These are phyloP conservation scores for Argopecten irradians DNA, from an alignment of 1,140 invertebrate genomes.

Conservation along the genomic window DNA sequence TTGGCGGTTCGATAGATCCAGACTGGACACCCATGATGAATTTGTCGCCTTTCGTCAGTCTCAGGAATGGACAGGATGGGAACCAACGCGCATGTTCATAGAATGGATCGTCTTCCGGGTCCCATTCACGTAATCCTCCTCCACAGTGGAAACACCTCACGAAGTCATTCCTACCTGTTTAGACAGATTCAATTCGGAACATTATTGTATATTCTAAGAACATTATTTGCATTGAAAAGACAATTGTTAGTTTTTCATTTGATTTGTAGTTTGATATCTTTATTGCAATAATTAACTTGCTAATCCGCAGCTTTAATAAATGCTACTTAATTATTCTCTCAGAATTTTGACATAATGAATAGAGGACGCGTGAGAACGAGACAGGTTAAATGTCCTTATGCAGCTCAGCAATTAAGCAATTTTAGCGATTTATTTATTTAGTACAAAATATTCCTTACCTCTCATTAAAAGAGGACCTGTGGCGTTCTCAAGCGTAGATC, in stretches of 20 bases:
- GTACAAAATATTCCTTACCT: constrained; percentile 79
- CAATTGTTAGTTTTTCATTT: too few species aligned
- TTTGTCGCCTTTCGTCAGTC: constrained; percentile 85
- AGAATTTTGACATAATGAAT: neutral
- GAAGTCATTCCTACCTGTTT: constrained; percentile 84
- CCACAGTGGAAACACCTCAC: constrained; percentile 92
- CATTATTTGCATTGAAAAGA: too few species aligned
- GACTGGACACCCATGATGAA: constrained; percentile 79
- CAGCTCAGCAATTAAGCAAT: too few species aligned
- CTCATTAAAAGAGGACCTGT: constrained; percentile 94
- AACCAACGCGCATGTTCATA: constrained; percentile 92
- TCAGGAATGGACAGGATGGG: constrained; percentile 85
- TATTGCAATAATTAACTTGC: too few species aligned
- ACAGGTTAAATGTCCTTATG: too few species aligned
- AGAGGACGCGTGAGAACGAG: too few species aligned
- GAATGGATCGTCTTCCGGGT: constrained; percentile 90
- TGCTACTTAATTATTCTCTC: neutral
- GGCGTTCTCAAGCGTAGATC: constrained; percentile 88
- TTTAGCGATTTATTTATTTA: too few species aligned
- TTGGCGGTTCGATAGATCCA: neutral
- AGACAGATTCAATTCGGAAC: neutral
- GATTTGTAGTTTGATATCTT: too few species aligned
- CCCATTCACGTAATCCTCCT: constrained; percentile 91
- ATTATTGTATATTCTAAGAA: neutral
- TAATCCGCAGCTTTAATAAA: neutral